Conservation (phyloP, 2,113 vertebrate genomes). For the Rhabdomys dilectus region DNA sequence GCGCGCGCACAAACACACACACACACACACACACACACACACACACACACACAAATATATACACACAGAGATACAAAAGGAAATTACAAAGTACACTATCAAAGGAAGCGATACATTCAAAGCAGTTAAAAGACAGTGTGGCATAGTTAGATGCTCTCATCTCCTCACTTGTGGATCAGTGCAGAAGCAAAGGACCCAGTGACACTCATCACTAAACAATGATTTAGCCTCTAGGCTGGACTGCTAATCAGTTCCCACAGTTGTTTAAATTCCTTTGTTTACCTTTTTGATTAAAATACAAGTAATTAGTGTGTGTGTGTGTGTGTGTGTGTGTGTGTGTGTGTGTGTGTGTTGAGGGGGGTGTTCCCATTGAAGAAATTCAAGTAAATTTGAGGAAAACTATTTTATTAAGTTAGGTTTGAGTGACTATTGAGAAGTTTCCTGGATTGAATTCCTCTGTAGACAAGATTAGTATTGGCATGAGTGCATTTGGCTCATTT, state of each 20-base stretch:
- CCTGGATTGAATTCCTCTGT: background rate
- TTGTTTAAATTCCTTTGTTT: constrained; percentile 28
- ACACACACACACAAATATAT: background rate
- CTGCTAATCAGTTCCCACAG: background rate
- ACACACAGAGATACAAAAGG: no score
- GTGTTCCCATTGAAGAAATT: background rate
- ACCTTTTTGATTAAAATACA: constrained; percentile 16
- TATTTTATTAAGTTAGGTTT: constrained; percentile 39
- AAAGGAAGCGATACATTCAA: background rate
- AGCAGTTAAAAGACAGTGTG: background rate
- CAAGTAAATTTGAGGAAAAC: background rate
- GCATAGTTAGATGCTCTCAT: background rate
- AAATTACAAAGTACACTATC: background rate
- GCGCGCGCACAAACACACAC: no score
- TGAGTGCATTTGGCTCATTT: background rate
- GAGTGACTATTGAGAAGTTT: constrained; percentile 41
- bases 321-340: no score
- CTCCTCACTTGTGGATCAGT: background rate
- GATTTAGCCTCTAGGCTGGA: background rate
- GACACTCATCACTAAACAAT: background rate
- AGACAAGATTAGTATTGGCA: background rate
- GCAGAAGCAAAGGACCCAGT: background rate
- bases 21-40: no score
- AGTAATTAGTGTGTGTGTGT: background rate
- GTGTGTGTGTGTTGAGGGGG: background rate